These are phyloP conservation scores for Danaus chrysippus DNA, from an alignment of 2,888 invertebrate genomes.

Conservation along the genomic window DNA sequence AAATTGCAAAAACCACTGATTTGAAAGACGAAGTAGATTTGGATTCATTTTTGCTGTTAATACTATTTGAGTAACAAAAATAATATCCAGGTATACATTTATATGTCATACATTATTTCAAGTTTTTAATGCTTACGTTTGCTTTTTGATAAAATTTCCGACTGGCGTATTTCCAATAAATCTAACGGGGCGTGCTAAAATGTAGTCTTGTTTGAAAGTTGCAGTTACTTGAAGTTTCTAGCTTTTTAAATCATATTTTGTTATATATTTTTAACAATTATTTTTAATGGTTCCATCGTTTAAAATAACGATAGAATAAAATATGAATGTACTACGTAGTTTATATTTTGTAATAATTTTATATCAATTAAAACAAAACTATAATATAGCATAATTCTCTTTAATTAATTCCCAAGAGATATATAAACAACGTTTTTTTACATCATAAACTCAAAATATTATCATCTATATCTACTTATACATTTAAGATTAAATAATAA, in stretches of 20 bases:
- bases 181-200: conserved; percentile 21
- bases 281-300: neutral
- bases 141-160: conserved; percentile 32
- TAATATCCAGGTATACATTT: too few relatives aligned
- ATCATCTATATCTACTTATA: conserved; percentile 12
- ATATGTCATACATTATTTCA: conserved; percentile 21
- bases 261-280: neutral
- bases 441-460: conserved; percentile 30
- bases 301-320: neutral
- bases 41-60: too few relatives aligned
- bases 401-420: conserved; percentile 58
- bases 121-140: conserved; percentile 32
- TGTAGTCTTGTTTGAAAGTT: conserved; percentile 30
- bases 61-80: too few relatives aligned
- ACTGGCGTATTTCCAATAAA: conserved; percentile 32
- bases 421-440: conserved; percentile 48
- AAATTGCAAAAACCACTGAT: too few relatives aligned
- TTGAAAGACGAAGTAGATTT: too few relatives aligned
- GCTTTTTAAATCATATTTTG: neutral
- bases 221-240: conserved; percentile 14
- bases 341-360: neutral
- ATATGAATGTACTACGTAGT: neutral
- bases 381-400: conserved; percentile 30
- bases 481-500: conserved; percentile 8
- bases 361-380: conserved; percentile 16